Base-by-base conservation (phyloP, 2,888 invertebrate species). In the Apotomis betuletana region DNA sequence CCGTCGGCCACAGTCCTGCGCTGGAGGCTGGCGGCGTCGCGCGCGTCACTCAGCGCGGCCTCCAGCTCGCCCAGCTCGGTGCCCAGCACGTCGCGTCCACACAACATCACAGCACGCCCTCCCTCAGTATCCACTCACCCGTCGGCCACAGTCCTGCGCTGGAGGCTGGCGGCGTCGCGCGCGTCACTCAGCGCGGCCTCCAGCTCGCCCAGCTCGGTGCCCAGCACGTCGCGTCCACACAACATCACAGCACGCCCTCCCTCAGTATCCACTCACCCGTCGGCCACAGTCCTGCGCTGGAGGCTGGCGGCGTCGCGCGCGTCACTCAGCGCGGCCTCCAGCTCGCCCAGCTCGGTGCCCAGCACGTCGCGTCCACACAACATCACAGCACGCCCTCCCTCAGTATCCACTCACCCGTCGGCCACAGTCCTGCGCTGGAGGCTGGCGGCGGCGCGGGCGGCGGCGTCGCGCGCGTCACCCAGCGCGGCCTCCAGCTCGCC, bases 301-400 rank as follows among this genome's bases (percentile, higher is more conserved):
- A 83, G 84, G 27, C 85, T 74, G 0, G 77, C 78, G 36, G 75
- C 78, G 15, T 41, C 64, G 1, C 60, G 76, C 38, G 88, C 67
- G 74, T 90, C 92, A 0, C 75, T 61, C 52, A 84, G 73, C 70
- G 84, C 82, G 0, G 77, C 83, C 4, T 81, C 76, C 41, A 90
- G 76, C 69, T 91, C 91, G 0, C 65, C 51, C 36, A 88, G 74
- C 75, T n/a, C n/a, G n/a, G n/a, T n/a, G n/a, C n/a, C n/a, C n/a
- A n/a, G n/a, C n/a, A 90, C 90, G 15, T 15, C 41, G 41, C 0
- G 41, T 6, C 1, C 41, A 41, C 41, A 41, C 41, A 6, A 41
- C 41, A 15, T 1, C 15, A 15, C 0, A 90, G 73, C 77, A 91
- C 90, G 0, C 87, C 89, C 15, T 90, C 90, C 69, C 83, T 73